Base-by-base conservation (phyloP, 2,888 invertebrate species). In the Cerceris rybyensis region DNA sequence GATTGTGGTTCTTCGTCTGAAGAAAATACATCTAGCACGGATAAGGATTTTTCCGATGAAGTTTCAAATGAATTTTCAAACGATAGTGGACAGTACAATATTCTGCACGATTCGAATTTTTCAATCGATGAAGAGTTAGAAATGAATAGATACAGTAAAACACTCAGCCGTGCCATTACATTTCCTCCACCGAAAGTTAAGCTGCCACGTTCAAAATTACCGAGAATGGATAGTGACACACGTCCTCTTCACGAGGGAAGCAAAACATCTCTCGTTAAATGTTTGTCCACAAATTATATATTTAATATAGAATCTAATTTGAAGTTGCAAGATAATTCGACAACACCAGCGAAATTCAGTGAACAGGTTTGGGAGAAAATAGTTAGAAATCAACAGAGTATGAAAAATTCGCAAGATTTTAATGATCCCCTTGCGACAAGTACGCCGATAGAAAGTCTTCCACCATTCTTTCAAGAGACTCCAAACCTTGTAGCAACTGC, bases 71-170 rank as follows among this genome's bases (percentile, higher is more conserved):
- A 28, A 28, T 78, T 78, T 28, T 78, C 78, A 11, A 89, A 91
- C 70, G 89, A 89, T 6, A 91, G 90, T 70, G 86, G 90, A 6
- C 89, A 88, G 79, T 92, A 92, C 59, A 90, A 91, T 82, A 89
- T 91, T 54, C 80, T 92, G 50, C 87, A 86, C 28, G 90, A 91
- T 60, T 80, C 85, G 16, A 80, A n/a, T 83, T 88, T 49, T 13
- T 86, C 77, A 0, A 39, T 39, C 7, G 73, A 74, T 7, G 55
- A 69, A 0, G 73, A 69, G 9, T 55, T 39, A 13, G 50, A 46
- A 5, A 16, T 39, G 0, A 55, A 28, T 17, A 43, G 28, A 52
- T 70, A 60, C 28, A 7, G 14, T 0, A 71, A 42, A 14, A 54
- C 14, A 4, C 55, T 78, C n/a, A 17, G 42, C 2, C 67, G 70